Evolutionary conservation across 2,888 invertebrate genomes (phyloP).

Genomic region (Baronia brevicornis): DNA sequence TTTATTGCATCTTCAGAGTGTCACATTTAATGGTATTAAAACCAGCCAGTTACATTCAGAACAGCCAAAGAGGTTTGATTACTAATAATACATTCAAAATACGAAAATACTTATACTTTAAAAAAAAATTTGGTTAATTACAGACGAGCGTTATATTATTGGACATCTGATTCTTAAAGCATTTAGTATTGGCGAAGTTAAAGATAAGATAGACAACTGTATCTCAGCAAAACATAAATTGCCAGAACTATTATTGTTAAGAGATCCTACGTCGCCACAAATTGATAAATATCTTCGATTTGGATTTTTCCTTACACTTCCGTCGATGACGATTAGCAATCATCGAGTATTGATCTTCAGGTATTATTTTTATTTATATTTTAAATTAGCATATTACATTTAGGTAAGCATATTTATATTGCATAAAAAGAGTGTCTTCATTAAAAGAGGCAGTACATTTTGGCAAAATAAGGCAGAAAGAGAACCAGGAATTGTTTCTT

Average conservation of each 20-base stretch:
- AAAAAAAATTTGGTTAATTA: not conserved
- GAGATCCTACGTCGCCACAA: conserved; percentile 3
- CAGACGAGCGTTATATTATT: conserved; percentile 8
- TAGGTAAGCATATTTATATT: too few species aligned
- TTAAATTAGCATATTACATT: too few species aligned
- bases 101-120: not conserved
- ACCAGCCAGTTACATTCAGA: too few species aligned
- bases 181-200: conserved; percentile 12
- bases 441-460: too few species aligned
- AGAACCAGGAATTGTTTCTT: too few species aligned
- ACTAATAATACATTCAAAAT: not conserved
- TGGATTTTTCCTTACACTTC: conserved; percentile 6
- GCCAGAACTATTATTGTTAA: conserved; percentile 11
- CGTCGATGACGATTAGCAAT: conserved; percentile 8
- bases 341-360: conserved; percentile 10
- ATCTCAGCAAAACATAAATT: conserved; percentile 12
- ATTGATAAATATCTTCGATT: conserved; percentile 8
- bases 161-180: conserved; percentile 11
- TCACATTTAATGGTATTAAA: too few species aligned
- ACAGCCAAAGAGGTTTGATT: too few species aligned
- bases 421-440: too few species aligned
- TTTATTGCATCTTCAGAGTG: too few species aligned
- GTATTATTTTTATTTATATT: too few species aligned
- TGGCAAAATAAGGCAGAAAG: too few species aligned
- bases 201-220: conserved; percentile 14